Conservation (phyloP, 2,888 invertebrate genomes). For the Brenthis hecate region DNA sequence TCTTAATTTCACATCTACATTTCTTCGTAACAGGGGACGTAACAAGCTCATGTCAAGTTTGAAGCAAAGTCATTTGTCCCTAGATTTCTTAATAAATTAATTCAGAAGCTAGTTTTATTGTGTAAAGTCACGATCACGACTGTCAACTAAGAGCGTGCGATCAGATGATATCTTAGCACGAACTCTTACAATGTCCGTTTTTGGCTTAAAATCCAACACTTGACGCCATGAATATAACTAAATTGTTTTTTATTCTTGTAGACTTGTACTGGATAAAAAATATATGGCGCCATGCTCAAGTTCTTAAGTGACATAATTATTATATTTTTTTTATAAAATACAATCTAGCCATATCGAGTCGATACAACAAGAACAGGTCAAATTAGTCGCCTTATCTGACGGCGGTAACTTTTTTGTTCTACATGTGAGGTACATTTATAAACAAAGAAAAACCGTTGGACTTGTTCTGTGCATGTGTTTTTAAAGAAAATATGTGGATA, state of each 20-base stretch:
- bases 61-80: constrained; percentile 31
- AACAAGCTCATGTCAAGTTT: constrained; percentile 24
- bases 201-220: constrained; percentile 38
- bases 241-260: constrained; percentile 38
- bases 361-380: constrained; percentile 20
- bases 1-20: constrained; percentile 17
- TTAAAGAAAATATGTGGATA: constrained; percentile 14
- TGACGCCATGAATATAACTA: constrained; percentile 29
- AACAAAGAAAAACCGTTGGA: constrained; percentile 27
- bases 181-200: constrained; percentile 44
- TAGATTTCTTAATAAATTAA: constrained; percentile 43
- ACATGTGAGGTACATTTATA: constrained; percentile 15
- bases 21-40: constrained; percentile 22
- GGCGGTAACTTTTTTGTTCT: constrained; percentile 21
- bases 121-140: constrained; percentile 52
- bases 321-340: constrained; percentile 32
- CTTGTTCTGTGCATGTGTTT: constrained; percentile 21
- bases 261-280: not conserved
- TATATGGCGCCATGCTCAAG: constrained; percentile 13
- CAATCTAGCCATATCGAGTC: constrained; percentile 22
- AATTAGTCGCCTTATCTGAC: constrained; percentile 31
- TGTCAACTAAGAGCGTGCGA: constrained; percentile 45
- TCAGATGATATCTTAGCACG: constrained; percentile 57
- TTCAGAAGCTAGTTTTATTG: constrained; percentile 43
- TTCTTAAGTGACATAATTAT: constrained; percentile 30